Percentiles rank a stretch among this genome's conserved stretches.
These are phyloP conservation scores for Euclidia mi DNA, from an alignment of 2,888 invertebrate species.

Conservation along the genomic window DNA sequence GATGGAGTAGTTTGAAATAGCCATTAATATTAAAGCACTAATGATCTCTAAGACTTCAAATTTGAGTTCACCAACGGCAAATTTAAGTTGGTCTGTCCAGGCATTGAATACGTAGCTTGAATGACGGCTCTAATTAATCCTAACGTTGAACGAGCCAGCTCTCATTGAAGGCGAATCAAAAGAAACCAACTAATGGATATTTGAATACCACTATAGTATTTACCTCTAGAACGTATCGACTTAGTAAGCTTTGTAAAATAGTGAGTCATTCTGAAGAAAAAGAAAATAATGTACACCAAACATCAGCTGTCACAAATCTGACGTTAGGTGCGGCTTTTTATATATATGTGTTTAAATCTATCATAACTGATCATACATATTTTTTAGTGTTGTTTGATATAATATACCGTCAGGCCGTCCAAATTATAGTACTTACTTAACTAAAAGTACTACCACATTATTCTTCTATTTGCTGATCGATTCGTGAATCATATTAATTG, in stretches of 20 bases:
- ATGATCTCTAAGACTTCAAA: slow-evolving; percentile 44
- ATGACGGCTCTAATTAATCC: slow-evolving; percentile 83
- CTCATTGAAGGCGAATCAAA: slow-evolving; percentile 81
- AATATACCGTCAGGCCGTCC: no score
- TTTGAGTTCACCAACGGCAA: slow-evolving; percentile 46
- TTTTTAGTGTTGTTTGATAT: neutral
- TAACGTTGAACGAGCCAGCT: slow-evolving; percentile 71
- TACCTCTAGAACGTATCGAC: slow-evolving; percentile 63
- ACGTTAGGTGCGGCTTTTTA: slow-evolving; percentile 39
- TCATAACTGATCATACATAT: slow-evolving; percentile 24
- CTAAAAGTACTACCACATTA: no score
- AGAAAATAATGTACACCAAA: no score
- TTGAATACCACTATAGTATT: slow-evolving; percentile 80
- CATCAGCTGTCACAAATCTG: slow-evolving; percentile 22
- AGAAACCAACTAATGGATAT: slow-evolving; percentile 86
- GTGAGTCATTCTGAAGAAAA: slow-evolving; percentile 52
- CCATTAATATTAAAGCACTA: slow-evolving; percentile 48
- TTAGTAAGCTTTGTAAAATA: slow-evolving; percentile 47
- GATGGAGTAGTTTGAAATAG: slow-evolving; percentile 31
- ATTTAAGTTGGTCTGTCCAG: slow-evolving; percentile 60
- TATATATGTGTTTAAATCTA: slow-evolving; percentile 49
- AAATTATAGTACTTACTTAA: no score
- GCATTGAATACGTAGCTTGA: slow-evolving; percentile 75
- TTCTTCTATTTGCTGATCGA: no score
- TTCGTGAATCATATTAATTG: no score